These are phyloP conservation scores for Dreissena polymorpha DNA, from an alignment of 1,140 invertebrate genomes.

Conservation along the genomic window DNA sequence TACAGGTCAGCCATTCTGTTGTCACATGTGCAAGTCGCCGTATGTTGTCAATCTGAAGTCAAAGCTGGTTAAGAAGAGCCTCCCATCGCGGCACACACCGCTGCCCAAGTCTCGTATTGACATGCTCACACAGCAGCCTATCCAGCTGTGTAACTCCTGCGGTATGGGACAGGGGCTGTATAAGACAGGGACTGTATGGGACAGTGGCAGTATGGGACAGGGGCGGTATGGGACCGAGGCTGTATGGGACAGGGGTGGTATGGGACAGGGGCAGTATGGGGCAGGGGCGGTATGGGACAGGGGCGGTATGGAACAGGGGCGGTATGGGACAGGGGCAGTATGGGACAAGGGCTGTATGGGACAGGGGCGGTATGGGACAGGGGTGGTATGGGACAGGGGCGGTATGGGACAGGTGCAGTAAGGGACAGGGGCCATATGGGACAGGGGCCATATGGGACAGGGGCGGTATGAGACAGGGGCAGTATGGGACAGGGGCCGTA, in stretches of 20 bases:
- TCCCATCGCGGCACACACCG: constrained; percentile 49
- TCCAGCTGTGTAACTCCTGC: constrained; percentile 66
- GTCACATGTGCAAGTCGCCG: constrained; percentile 55
- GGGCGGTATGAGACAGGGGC: not conserved
- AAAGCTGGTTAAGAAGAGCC: constrained; percentile 17
- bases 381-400: constrained; percentile 48
- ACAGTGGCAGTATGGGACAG: not conserved
- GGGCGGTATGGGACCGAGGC: constrained; percentile 46
- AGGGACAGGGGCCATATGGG: not conserved
- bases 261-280: not conserved
- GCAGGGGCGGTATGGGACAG: constrained; percentile 45
- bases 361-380: not conserved
- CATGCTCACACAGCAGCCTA: constrained; percentile 49
- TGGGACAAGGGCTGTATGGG: constrained; percentile 43
- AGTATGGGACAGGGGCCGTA: constrained; percentile 30
- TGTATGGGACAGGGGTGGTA: constrained; percentile 42
- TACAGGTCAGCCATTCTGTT: constrained; percentile 55
- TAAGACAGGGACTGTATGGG: constrained; percentile 16
- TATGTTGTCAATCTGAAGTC: constrained; percentile 53
- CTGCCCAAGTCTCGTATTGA: constrained; percentile 54
- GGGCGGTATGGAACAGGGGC: not conserved
- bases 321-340: constrained; percentile 32
- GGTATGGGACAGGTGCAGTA: constrained; percentile 48
- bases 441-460: constrained; percentile 42
- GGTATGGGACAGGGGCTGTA: constrained; percentile 34